phyloP scores from a whole-genome alignment of 2,113 vertebrate species.

The Oryzias curvinotus region DNA sequence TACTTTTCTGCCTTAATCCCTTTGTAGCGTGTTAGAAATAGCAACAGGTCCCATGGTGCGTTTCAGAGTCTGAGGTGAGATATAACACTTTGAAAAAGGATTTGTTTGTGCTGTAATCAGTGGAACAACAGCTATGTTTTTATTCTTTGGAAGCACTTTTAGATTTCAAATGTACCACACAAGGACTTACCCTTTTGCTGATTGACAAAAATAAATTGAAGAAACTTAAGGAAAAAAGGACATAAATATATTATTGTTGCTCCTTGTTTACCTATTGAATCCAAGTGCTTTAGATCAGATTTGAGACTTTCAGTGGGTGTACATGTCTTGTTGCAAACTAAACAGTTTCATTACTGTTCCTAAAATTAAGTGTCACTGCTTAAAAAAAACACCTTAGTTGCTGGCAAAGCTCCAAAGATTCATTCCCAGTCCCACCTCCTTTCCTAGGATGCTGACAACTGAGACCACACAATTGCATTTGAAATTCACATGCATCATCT shows the following conservation, averaged over 20 bases:
- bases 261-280: conserved; percentile 32
- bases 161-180: too few species aligned
- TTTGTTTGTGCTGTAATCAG: neutral
- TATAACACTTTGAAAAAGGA: neutral
- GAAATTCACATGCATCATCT: conserved; percentile 59
- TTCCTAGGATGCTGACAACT: conserved; percentile 56
- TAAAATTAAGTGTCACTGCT: conserved; percentile 67
- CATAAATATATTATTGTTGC: conserved; percentile 23
- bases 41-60: neutral
- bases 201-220: too few species aligned
- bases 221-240: too few species aligned
- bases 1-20: neutral
- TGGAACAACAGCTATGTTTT: neutral
- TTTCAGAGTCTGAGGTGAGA: too few species aligned
- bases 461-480: conserved; percentile 57
- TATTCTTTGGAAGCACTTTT: conserved; percentile 8
- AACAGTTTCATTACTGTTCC: conserved; percentile 65
- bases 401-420: conserved; percentile 45
- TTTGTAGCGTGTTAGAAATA: neutral
- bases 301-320: neutral
- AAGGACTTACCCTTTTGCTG: too few species aligned
- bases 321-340: conserved; percentile 45
- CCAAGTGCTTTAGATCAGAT: conserved; percentile 12
- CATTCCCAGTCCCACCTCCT: conserved; percentile 27
- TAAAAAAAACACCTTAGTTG: conserved; percentile 62